Evolutionary conservation across 2,888 invertebrate genomes (phyloP).

Genomic region (Coronaproctus castanopsis): DNA sequence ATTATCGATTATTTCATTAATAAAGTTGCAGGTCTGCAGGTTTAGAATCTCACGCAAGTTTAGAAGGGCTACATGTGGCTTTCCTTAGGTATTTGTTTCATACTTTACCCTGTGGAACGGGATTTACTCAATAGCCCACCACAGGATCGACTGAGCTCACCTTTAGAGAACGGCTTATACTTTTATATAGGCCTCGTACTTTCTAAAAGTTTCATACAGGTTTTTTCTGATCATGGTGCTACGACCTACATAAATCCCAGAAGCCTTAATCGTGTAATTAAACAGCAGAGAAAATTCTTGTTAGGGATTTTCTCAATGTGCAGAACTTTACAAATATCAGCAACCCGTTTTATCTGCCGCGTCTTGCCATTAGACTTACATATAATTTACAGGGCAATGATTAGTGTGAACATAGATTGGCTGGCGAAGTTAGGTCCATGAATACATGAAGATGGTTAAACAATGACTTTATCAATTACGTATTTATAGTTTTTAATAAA

Average conservation of each 20-base stretch:
- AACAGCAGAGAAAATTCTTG: not conserved
- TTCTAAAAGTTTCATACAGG: not conserved
- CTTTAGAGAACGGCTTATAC: not conserved
- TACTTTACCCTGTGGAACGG: too few species aligned
- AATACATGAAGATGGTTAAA: not conserved
- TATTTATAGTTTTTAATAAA: not conserved
- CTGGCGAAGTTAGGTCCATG: not conserved
- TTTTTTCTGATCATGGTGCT: not conserved
- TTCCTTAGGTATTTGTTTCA: too few species aligned
- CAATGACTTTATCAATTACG: not conserved
- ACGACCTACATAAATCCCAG: not conserved
- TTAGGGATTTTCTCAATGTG: not conserved
- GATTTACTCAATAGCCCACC: too few species aligned
- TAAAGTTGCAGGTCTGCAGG: too few species aligned
- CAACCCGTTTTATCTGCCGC: not conserved
- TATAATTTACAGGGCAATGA: not conserved
- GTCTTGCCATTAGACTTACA: not conserved
- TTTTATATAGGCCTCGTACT: too few species aligned
- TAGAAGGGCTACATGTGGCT: too few species aligned
- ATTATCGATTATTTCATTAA: too few species aligned
- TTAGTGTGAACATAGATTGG: not conserved
- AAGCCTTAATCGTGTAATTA: not conserved
- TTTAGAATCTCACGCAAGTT: too few species aligned
- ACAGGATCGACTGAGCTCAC: too few species aligned
- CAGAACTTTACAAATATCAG: not conserved